Percentiles rank a stretch among this genome's conserved stretches.
Conservation (phyloP, 2,113 vertebrate genomes). For the Herpailurus yagouaroundi region DNA sequence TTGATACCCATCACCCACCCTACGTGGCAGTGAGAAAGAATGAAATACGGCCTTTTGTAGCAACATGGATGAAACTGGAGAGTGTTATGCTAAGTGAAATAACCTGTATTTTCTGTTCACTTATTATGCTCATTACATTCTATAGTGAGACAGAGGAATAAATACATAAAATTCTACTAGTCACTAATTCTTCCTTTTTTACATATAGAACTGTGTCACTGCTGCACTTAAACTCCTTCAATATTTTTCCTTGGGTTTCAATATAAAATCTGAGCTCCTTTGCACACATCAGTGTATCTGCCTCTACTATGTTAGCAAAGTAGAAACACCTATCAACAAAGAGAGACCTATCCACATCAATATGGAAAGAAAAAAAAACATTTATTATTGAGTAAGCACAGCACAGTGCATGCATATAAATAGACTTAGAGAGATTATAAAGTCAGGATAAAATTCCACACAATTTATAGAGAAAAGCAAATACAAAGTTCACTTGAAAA, state of each 20-base stretch:
- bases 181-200: conserved; percentile 27
- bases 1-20: too few relatives aligned
- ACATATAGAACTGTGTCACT: conserved; percentile 20
- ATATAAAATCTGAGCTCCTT: conserved; percentile 23
- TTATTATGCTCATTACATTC: conserved; percentile 35
- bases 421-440: background rate
- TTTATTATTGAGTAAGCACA: conserved; percentile 31
- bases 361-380: conserved; percentile 44
- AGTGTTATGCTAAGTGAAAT: too few relatives aligned
- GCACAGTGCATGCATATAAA: background rate
- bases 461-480: background rate
- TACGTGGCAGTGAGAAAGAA: too few relatives aligned
- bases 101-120: background rate
- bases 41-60: too few relatives aligned
- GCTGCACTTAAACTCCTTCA: background rate
- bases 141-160: conserved; percentile 32
- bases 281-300: background rate
- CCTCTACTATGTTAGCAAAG: background rate
- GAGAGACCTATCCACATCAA: background rate
- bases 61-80: too few relatives aligned
- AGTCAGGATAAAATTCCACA: conserved; percentile 13
- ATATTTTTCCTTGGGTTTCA: conserved; percentile 25
- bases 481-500: conserved; percentile 27
- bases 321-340: conserved; percentile 33
- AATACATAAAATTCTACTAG: conserved; percentile 1